Percentiles rank a stretch among this genome's conserved stretches.
Conservation (phyloP, 2,888 invertebrate genomes). For the Auanema freiburgensis region DNA sequence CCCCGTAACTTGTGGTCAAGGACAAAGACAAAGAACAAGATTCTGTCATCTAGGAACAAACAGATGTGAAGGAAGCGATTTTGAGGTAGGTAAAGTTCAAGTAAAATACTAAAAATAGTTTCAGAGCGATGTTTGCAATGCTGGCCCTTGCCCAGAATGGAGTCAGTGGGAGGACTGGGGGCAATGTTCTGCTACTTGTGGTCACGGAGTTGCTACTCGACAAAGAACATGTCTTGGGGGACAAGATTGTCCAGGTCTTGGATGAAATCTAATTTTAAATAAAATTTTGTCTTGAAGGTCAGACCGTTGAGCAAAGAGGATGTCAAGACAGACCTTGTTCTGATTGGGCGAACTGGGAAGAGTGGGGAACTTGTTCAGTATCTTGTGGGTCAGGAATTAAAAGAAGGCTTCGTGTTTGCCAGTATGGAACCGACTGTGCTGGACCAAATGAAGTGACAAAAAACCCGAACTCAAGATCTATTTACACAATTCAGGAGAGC, state of each 20-base stretch:
- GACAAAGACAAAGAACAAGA: conserved; percentile 47
- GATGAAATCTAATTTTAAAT: neutral
- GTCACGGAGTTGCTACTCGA: conserved; percentile 44
- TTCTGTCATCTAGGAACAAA: conserved; percentile 56
- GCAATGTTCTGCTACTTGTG: conserved; percentile 51
- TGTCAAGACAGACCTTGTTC: conserved; percentile 51
- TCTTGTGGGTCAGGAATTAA: conserved; percentile 53
- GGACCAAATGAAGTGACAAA: conserved; percentile 52
- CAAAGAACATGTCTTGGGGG: conserved; percentile 51
- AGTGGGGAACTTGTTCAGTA: conserved; percentile 53
- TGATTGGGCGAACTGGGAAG: conserved; percentile 51
- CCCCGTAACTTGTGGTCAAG: conserved; percentile 46
- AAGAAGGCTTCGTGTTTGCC: conserved; percentile 48
- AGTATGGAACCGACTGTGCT: conserved; percentile 54
- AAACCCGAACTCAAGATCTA: neutral
- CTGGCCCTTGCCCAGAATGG: conserved; percentile 56
- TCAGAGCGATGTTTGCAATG: conserved; percentile 43
- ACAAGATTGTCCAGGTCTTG: conserved; percentile 37
- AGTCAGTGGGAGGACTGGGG: conserved; percentile 53
- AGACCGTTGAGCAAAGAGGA: conserved; percentile 28
- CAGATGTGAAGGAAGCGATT: conserved; percentile 54
- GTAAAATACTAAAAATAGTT: neutral
- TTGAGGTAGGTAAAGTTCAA: conserved; percentile 25
- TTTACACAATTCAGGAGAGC: conserved; percentile 32
- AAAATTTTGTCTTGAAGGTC: neutral